Evolutionary conservation across 2,888 invertebrate species (phyloP), one percentile per base, ranked within the genome.

Genomic region (Celastrina argiolus): DNA sequence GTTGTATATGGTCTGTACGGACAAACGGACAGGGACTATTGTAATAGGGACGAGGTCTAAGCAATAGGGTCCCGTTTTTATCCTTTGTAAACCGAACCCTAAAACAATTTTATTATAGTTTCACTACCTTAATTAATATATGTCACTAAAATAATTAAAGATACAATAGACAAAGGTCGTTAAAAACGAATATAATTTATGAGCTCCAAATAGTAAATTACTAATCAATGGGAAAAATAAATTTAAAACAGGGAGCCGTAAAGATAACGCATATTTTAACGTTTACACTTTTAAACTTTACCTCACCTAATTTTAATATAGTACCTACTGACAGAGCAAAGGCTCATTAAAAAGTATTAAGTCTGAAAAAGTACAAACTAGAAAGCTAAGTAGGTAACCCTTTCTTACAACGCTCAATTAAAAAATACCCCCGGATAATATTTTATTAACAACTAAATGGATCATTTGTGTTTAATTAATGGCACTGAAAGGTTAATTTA

Each of bases 391-490:
- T n/a, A 22, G 8, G 3, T 61, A 39, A 58, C 41, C 65, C 41
- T 51, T 56, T 51, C 41, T 65, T 58, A 58, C 41, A 58, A 65
- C 26, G 28, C 12, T 41, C 36, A 56, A 58, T 65, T 65, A 65
- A 65, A 65, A 51, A 65, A 31, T 41, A 66, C 67, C 65, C 66
- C 67, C 45, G 63, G 39, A 67, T 59, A 68, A 67, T 68, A 58
- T 68, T 70, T 70, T 63, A 71, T 72, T 36, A 61, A 59, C 1
- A 69, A 71, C 68, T 68, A 69, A 72, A 63, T 41, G 65, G 66
- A 69, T 70, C 45, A 69, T 75, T 74, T 71, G 76, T 77, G 76
- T 70, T 71, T 72, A 79, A 79, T 79, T 80, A 72, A 74, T 70
- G 69, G 68, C 66, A 63, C 66, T 63, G 58, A 68, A 66, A 69